Evolutionary conservation across 2,888 invertebrate genomes (phyloP).

Genomic region (Drosophila lutescens): DNA sequence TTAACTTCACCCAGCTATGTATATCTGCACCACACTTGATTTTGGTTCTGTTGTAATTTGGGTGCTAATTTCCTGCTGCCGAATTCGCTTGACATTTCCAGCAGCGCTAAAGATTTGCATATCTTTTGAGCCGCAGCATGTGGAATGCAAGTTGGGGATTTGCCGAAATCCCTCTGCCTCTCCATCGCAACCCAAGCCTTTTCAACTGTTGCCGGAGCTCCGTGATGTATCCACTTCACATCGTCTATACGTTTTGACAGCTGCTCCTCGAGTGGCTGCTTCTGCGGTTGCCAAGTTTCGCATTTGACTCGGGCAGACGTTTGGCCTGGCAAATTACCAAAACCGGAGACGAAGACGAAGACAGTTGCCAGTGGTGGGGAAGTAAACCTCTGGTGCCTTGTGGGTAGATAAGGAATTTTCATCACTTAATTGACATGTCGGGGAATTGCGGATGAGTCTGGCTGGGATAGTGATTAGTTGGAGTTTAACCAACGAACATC

Average conservation of each 20-base stretch:
- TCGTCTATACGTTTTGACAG: slow-evolving; percentile 43
- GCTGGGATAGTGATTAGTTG: slow-evolving; percentile 25
- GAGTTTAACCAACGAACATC: slow-evolving; percentile 16
- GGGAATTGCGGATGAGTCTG: slow-evolving; percentile 13
- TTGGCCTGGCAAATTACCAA: slow-evolving; percentile 44
- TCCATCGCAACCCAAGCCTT: not conserved
- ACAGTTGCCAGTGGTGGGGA: slow-evolving; percentile 6
- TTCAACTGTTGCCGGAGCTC: slow-evolving; percentile 22
- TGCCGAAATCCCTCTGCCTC: not conserved
- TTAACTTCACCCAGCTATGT: not conserved
- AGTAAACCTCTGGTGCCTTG: slow-evolving; percentile 15
- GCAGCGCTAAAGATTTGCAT: slow-evolving; percentile 64
- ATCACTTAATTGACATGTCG: slow-evolving; percentile 57
- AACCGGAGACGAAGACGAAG: not conserved
- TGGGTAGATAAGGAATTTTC: slow-evolving; percentile 37
- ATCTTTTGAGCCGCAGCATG: slow-evolving; percentile 53
- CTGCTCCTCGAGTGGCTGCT: slow-evolving; percentile 30
- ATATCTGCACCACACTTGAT: slow-evolving; percentile 10
- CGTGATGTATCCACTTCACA: slow-evolving; percentile 39
- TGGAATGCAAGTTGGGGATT: slow-evolving; percentile 41
- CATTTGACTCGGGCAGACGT: slow-evolving; percentile 42
- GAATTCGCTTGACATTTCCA: slow-evolving; percentile 54
- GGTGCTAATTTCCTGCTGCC: slow-evolving; percentile 66
- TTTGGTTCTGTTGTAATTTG: slow-evolving; percentile 62
- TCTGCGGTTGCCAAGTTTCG: slow-evolving; percentile 43